Evolutionary conservation across 2,888 invertebrate species (phyloP).

Genomic region (Leptinotarsa haldemani): DNA sequence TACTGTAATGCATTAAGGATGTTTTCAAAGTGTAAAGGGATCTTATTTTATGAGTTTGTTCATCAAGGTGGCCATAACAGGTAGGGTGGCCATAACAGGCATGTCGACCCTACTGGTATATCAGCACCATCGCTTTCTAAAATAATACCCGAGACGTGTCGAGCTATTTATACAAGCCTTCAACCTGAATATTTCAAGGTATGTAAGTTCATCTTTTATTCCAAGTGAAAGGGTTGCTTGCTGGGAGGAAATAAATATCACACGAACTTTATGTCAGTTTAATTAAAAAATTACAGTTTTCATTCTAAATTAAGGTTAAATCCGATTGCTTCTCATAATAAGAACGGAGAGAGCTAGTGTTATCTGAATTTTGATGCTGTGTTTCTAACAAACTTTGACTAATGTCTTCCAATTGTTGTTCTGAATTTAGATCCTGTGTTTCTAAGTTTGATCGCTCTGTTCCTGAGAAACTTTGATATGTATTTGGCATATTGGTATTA

Average conservation of each 20-base stretch:
- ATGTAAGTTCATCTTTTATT: not conserved
- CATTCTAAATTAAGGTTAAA: not conserved
- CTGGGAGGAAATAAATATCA: not conserved
- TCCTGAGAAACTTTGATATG: too few species aligned
- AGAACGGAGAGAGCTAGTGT: not conserved
- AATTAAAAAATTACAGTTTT: not conserved
- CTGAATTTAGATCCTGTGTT: too few species aligned
- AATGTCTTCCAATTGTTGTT: too few species aligned
- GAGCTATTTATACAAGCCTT: conserved; percentile 9
- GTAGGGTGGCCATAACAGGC: too few species aligned
- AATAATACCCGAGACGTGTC: conserved; percentile 23
- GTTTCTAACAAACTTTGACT: too few species aligned
- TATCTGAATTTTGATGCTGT: not conserved
- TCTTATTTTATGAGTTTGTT: too few species aligned
- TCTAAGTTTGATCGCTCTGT: too few species aligned
- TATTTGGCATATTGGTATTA: too few species aligned
- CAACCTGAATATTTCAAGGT: not conserved
- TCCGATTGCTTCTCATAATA: conserved; percentile 1
- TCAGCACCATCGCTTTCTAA: conserved; percentile 11
- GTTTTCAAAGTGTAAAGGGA: too few species aligned
- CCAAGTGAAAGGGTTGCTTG: not conserved
- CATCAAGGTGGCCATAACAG: too few species aligned
- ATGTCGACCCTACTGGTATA: conserved; percentile 3
- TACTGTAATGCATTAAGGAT: too few species aligned
- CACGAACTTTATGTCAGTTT: not conserved